Conservation (phyloP, 2,113 vertebrate genomes). For the Onychorhynchus coronatus region DNA sequence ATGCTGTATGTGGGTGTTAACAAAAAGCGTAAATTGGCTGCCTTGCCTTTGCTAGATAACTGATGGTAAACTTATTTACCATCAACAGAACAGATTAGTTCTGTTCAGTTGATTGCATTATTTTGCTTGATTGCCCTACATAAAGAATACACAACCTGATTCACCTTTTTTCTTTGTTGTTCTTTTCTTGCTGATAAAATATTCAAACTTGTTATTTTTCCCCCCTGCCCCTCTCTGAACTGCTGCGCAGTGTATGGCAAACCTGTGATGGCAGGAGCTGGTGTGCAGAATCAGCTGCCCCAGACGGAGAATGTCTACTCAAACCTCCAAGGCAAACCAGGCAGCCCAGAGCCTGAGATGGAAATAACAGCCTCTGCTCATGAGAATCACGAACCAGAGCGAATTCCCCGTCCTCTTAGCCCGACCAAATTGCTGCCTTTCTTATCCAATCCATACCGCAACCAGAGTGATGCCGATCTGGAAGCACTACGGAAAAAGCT, state of each 20-base stretch:
- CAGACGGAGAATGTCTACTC: constrained; percentile 79
- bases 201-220: neutral
- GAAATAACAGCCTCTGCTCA: constrained; percentile 32
- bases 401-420: constrained; percentile 93
- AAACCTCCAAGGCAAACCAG: constrained; percentile 71
- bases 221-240: neutral
- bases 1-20: neutral
- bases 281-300: constrained; percentile 54
- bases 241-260: constrained; percentile 87
- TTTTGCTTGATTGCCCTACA: neutral
- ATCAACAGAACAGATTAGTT: too few relatives aligned
- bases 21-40: neutral
- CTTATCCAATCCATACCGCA: constrained; percentile 91
- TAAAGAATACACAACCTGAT: neutral
- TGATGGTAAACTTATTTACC: neutral
- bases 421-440: constrained; percentile 96
- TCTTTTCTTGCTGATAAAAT: neutral
- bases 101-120: neutral
- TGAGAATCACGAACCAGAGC: constrained; percentile 81
- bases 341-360: constrained; percentile 75
- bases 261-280: constrained; percentile 82
- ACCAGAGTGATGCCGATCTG: constrained; percentile 93
- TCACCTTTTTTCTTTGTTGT: neutral
- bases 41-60: neutral
- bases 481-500: constrained; percentile 93